Evolutionary conservation across 2,797 vertebrate species (phyloP), one percentile per base, ranked within the genome.

Genomic region (Thalassophryne amazonica): DNA sequence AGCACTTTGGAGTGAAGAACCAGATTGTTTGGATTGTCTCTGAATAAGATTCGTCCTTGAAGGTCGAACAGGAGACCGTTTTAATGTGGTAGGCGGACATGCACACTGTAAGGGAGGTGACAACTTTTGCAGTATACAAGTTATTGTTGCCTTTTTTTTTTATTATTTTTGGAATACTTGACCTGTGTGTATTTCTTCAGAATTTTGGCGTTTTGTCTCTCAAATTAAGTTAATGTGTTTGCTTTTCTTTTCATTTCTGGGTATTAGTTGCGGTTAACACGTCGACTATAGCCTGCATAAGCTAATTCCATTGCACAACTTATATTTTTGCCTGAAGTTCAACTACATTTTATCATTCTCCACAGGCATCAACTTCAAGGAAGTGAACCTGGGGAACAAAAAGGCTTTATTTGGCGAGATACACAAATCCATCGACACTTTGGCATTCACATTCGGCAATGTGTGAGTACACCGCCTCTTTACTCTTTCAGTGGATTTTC

Each of bases 361-460:
- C 39, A 29, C 88, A 98, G 96, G 91, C 60, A 84, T 97, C 78
- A 94, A 98, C 84, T 93, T 95, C 86, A 93, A 93, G 80, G 93
- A 96, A 82, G 91, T 94, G 84, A 95, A 91, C 70, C 90, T 91
- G 82, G 94, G 94, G 77, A 95, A 94, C 71, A 90, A 86, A 80
- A 89, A 87, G 22, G 88, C 90, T 41, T 68, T 93, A 75, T 96
- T 96, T 78, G 82, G 82, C 60, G 95, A 98, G 81, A 94, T 99
- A 75, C 90, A 94, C 87, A 58, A 91, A 61, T 95, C 95, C 51
- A 95, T 98, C 78, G 96, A 99, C 85, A 91, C 91, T 30, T 91
- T 99, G 90, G 97, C 96, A 53, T 95, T 98, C 85, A 98, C 94
- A 20, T 98, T 99, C 84, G 96, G 97, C 80, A 98, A 97, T 94